A percentile compares a stretch with the other conserved stretches of the same genome.
These are phyloP conservation scores for Olivierus martensii DNA, from an alignment of 1,140 invertebrate genomes.

Conservation along the genomic window DNA sequence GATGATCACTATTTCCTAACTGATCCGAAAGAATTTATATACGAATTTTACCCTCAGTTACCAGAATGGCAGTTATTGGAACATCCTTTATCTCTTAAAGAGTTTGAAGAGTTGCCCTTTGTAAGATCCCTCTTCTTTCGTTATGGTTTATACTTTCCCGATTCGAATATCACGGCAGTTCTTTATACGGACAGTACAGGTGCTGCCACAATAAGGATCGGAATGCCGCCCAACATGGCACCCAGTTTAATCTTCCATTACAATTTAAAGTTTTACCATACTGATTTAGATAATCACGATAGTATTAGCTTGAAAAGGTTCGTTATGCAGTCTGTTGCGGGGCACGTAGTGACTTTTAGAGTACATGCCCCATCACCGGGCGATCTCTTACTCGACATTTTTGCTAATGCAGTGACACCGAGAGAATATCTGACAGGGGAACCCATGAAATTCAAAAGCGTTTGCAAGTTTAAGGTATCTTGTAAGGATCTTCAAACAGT, in stretches of 20 bases:
- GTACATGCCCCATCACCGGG: constrained; percentile 85
- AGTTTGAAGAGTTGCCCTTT: constrained; percentile 96
- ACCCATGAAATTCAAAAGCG: constrained; percentile 98
- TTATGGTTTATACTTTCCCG: constrained; percentile 88
- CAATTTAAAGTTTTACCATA: constrained; percentile 90
- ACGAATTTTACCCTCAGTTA: constrained; percentile 96
- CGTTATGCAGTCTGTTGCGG: constrained; percentile 92
- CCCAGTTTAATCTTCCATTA: constrained; percentile 94
- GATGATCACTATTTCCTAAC: constrained; percentile 99
- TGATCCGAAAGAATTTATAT: constrained; percentile 96
- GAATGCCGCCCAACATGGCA: constrained; percentile 84
- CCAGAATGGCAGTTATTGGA: constrained; percentile 94
- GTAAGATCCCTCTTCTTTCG: constrained; percentile 96
- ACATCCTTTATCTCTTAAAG: constrained; percentile 75
- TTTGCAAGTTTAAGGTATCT: constrained; percentile 96
- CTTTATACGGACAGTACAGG: constrained; percentile 81
- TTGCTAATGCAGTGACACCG: constrained; percentile 97
- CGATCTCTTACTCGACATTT: constrained; percentile 89
- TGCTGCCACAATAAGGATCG: constrained; percentile 82
- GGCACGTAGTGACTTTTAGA: constrained; percentile 76
- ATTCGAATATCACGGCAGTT: constrained; percentile 48
- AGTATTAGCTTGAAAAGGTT: constrained; percentile 90
- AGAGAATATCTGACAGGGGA: constrained; percentile 87
- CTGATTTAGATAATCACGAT: constrained; percentile 68
- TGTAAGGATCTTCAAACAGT: constrained; percentile 88